Evolutionary conservation across 2,113 vertebrate species (phyloP).

Genomic region (Ovibos moschatus): DNA sequence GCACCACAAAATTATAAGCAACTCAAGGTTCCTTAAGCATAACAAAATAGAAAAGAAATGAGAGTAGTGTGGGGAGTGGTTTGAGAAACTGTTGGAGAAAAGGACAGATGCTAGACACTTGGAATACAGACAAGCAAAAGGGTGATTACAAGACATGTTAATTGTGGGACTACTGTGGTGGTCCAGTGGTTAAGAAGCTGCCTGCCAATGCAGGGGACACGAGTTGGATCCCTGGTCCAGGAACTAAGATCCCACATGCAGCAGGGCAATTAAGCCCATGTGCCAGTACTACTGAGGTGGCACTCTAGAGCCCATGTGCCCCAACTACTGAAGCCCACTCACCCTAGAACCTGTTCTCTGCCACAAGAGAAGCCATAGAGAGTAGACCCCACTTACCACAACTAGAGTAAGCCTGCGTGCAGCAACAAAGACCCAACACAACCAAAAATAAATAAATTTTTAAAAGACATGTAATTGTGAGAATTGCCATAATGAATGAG

Average conservation of each 20-base stretch:
- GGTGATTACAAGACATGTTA: background rate
- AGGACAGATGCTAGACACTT: background rate
- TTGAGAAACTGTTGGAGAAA: slow-evolving; percentile 8
- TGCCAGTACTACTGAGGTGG: background rate
- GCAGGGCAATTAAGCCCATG: background rate
- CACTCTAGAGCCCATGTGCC: background rate
- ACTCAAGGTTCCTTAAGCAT: background rate
- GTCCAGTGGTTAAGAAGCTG: background rate
- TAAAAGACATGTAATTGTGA: background rate
- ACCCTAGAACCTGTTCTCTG: background rate
- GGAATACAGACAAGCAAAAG: background rate
- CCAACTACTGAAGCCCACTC: background rate
- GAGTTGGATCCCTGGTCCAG: background rate
- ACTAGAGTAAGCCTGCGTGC: background rate
- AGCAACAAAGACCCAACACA: background rate
- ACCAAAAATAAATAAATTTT: background rate
- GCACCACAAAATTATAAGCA: background rate
- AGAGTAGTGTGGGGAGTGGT: background rate
- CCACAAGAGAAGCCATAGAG: background rate
- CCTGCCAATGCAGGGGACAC: background rate
- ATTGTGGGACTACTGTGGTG: background rate
- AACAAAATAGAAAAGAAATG: slow-evolving; percentile 15
- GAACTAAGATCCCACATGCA: background rate
- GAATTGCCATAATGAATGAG: background rate
- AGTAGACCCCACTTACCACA: background rate